Percentiles rank a stretch among this genome's conserved stretches.
phyloP scores from a whole-genome alignment of 2,888 invertebrate genomes.

The Geophilus truncorum region DNA sequence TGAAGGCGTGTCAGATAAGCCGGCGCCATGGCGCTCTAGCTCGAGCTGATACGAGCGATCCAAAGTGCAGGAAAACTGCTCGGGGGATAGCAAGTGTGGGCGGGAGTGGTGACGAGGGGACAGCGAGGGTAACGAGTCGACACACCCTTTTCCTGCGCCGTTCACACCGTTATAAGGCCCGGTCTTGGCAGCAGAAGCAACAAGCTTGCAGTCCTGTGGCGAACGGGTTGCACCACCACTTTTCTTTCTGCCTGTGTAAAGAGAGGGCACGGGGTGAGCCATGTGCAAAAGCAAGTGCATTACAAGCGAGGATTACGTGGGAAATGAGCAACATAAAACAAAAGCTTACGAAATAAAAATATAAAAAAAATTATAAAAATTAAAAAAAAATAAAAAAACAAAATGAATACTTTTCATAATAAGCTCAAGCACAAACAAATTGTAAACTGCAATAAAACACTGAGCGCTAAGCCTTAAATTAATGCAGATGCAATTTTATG shows the following conservation, averaged over 20 bases:
- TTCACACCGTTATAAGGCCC: background rate
- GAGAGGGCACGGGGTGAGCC: constrained; percentile 8
- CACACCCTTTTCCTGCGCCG: background rate
- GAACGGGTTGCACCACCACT: background rate
- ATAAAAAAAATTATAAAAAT: background rate
- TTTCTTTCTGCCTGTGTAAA: constrained; percentile 2
- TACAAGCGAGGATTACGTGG: background rate
- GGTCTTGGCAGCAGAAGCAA: background rate
- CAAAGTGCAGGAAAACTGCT: background rate
- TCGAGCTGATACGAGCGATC: constrained; percentile 2
- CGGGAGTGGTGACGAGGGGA: background rate
- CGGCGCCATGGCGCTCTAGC: background rate
- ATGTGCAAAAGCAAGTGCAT: constrained; percentile 10
- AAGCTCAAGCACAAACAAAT: background rate
- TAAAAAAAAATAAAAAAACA: background rate
- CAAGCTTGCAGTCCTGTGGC: background rate
- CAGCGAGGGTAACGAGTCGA: background rate
- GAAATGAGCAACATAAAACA: background rate
- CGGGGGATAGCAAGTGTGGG: background rate
- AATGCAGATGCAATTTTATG: constrained; percentile 11
- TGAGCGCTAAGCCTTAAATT: background rate
- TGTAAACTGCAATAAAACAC: background rate
- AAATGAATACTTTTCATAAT: background rate
- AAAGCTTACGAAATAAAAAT: background rate
- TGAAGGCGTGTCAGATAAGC: constrained; percentile 2